Evolutionary conservation across 2,888 invertebrate species (phyloP).

Genomic region (Stenodema calcarata): DNA sequence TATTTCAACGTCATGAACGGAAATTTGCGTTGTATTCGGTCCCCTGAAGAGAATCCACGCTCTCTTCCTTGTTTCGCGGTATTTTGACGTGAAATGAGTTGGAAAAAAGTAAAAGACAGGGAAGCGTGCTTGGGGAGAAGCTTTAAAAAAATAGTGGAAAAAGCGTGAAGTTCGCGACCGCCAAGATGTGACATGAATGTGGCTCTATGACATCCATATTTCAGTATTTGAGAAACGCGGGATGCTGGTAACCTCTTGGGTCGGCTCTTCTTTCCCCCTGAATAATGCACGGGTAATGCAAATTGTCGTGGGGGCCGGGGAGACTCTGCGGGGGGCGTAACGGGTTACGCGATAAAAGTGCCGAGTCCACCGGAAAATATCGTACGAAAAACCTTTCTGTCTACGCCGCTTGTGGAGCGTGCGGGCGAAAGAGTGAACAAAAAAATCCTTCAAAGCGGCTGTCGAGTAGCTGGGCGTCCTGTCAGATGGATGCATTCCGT

Average conservation of each 20-base stretch:
- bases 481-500: too few relatives aligned
- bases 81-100: neutral
- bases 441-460: too few relatives aligned
- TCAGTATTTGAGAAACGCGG: slow-evolving; percentile 2
- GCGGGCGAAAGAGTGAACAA: too few relatives aligned
- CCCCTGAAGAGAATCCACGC: neutral
- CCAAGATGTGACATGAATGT: slow-evolving; percentile 1
- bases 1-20: too few relatives aligned
- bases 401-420: too few relatives aligned
- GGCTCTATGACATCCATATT: slow-evolving; percentile 8
- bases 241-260: neutral
- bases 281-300: slow-evolving; percentile 14
- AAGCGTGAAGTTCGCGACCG: neutral
- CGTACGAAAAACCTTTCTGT: neutral
- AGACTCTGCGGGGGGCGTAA: neutral
- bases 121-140: neutral
- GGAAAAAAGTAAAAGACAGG: neutral
- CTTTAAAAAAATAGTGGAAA: neutral
- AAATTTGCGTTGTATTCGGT: too few relatives aligned
- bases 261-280: neutral
- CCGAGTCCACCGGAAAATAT: neutral
- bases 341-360: slow-evolving; percentile 1
- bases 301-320: neutral
- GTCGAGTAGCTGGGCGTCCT: too few relatives aligned
- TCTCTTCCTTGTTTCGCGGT: neutral